Evolutionary conservation across 1,140 invertebrate species (phyloP), one percentile per base, ranked within the genome.

Genomic region (Alviniconcha marisindica): DNA sequence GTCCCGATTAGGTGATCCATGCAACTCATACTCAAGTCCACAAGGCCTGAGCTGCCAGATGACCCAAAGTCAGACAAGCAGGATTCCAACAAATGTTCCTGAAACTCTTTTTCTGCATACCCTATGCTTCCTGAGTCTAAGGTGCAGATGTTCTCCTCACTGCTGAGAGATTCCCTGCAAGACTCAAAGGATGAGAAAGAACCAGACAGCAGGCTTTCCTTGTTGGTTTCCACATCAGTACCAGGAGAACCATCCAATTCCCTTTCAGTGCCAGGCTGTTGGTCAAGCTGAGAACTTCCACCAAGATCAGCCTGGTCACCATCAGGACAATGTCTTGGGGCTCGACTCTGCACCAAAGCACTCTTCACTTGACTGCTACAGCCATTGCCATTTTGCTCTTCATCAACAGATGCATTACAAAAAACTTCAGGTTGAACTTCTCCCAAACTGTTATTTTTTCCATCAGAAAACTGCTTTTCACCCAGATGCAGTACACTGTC

Each of bases 1-100:
- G 42, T 69, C 7, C 78, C 78, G 10, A 80, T 33, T 24, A 80
- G 40, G 1, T n/a, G 12, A 2, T 80, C 78, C 18, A 80, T 80
- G 14, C 38, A 80, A 2, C 56, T 40, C 3, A 44, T 38, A 69
- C 40, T 44, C 40, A 71, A 40, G 36, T 40, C 36, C 15, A 66
- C 2, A 36, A 44, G 36, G 24, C 21, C 60, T 44, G 78, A 80
- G 40, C 78, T 80, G n/a, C 5, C 21, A 21, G 74, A 54, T 14
- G 48, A 54, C 44, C 7, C 28, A 21, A 56, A 77, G 28, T 77
- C 69, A 15, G 69, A 71, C 69, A 71, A 24, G 36, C 40, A 71
- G 33, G 36, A 38, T 36, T 71, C 69, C 33, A 71, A 36, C 7
- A 18, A 40, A 21, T 15, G 36, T 10, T 36, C 69, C 7, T 40